Base-by-base conservation (phyloP, 2,797 vertebrate genomes). In the Neoniphon sammara region DNA sequence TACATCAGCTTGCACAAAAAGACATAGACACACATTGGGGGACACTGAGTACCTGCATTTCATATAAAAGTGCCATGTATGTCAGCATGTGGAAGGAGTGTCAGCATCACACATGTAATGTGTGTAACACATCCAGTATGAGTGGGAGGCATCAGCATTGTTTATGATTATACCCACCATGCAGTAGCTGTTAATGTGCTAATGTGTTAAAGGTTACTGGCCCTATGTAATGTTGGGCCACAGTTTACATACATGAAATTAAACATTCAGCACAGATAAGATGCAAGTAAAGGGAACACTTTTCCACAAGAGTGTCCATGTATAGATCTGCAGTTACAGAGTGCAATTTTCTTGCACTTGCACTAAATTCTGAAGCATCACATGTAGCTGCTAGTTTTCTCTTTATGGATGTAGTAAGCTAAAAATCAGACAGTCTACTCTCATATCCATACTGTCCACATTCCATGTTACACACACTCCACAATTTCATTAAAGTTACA, bases 1-100 rank as follows among this genome's bases (percentile, higher is more conserved):
- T 39, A 12, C 11, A 12, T 39, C 8, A 39, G 9, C 36, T 9
- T 11, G 11, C 8, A 39, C 36, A 39, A 12, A 10, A 39, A 39
- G 36, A 11, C 8, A 12, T 3, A 39, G 36, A 2, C 8, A 20
- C 42, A 60, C 36, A 6, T 9, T 5, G 46, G 50, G 52, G 50
- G 67, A 72, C 63, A 57, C 44, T 63, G 53, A 64, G 36, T 21
- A 63, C 6, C 39, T n/a, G 50, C 27, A 15, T 60, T 46, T 8
- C 34, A 15, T 46, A n/a, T 15, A 30, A 17, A 25, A 23, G 34
- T n/a, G 20, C 20, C 46, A 44, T 39, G 30, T 20, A 21, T 47
- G 53, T 63, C 39, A 36, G 47, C 44, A n/a, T 73, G 39, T 42
- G 39, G 54, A 46, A 3, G 31, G 31, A 9, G n/a, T 65, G 44